Evolutionary conservation across 2,113 vertebrate genomes (phyloP).

Genomic region (Cathartes aura): DNA sequence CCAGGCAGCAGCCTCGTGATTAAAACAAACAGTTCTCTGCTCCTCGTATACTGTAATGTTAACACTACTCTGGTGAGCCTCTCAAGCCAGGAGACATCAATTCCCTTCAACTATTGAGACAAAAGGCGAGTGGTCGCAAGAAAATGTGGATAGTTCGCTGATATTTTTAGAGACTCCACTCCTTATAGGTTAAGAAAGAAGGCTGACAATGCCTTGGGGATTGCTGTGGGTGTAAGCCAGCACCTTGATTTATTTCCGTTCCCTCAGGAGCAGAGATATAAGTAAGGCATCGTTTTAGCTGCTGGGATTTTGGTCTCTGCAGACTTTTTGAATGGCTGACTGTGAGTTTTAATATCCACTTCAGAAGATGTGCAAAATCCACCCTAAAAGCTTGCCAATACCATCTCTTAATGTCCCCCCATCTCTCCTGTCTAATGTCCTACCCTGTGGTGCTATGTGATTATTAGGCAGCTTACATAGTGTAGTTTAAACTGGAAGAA

Average conservation of each 20-base stretch:
- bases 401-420: neutral
- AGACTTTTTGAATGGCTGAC: neutral
- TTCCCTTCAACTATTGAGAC: neutral
- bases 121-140: neutral
- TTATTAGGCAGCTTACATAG: neutral
- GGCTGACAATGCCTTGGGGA: neutral
- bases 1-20: neutral
- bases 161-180: neutral
- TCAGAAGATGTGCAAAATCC: neutral
- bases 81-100: neutral
- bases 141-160: neutral
- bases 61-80: neutral
- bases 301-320: neutral
- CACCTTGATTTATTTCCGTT: neutral
- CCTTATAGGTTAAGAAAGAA: neutral
- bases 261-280: neutral
- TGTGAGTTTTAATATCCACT: neutral
- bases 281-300: neutral
- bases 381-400: neutral
- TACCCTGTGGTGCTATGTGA: neutral
- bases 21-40: neutral
- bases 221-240: neutral
- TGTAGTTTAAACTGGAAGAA: neutral
- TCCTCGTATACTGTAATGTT: rapidly evolving
- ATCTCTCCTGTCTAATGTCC: neutral